A percentile compares a stretch with the other conserved stretches of the same genome.
These are phyloP conservation scores for Phenganax stokvisi DNA, from an alignment of 92 coral and sea anemone species.

Conservation along the genomic window DNA sequence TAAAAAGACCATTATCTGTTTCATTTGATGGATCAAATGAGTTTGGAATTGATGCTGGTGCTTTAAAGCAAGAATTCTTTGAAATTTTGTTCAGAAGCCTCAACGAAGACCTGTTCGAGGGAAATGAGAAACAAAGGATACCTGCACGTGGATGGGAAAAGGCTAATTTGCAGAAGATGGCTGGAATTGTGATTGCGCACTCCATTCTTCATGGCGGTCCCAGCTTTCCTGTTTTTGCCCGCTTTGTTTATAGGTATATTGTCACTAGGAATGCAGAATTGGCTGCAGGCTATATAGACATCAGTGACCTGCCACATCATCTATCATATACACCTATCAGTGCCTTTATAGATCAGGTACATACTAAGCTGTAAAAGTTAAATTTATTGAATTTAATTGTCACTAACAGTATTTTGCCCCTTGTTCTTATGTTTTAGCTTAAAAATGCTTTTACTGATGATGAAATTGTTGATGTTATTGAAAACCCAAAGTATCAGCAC, in stretches of 20 bases:
- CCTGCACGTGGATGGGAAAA: conserved; percentile 24
- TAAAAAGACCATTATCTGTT: conserved; percentile 20
- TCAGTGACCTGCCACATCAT: conserved; percentile 15
- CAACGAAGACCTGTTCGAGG: conserved; percentile 30
- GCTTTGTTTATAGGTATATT: conserved; percentile 23
- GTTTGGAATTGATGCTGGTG: conserved; percentile 27
- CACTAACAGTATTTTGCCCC: neutral
- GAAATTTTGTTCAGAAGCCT: conserved; percentile 2
- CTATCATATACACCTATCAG: neutral
- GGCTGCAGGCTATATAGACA: conserved; percentile 24
- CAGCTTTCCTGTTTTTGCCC: conserved; percentile 28
- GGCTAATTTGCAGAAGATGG: conserved; percentile 17
- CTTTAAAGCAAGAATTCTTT: conserved; percentile 14
- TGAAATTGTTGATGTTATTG: neutral
- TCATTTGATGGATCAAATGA: conserved; percentile 19
- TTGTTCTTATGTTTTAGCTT: neutral
- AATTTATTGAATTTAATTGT: no score
- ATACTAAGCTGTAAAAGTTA: no score
- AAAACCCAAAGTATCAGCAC: neutral
- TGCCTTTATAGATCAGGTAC: conserved; percentile 19
- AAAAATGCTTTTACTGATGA: conserved; percentile 1
- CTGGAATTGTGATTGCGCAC: conserved; percentile 25
- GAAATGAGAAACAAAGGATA: conserved; percentile 5
- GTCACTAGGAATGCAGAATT: conserved; percentile 18
- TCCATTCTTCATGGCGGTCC: conserved; percentile 27